A percentile compares a stretch with the other conserved stretches of the same genome.
Conservation (phyloP, 2,888 invertebrate species). For the Polydrusus pterygomalis region DNA sequence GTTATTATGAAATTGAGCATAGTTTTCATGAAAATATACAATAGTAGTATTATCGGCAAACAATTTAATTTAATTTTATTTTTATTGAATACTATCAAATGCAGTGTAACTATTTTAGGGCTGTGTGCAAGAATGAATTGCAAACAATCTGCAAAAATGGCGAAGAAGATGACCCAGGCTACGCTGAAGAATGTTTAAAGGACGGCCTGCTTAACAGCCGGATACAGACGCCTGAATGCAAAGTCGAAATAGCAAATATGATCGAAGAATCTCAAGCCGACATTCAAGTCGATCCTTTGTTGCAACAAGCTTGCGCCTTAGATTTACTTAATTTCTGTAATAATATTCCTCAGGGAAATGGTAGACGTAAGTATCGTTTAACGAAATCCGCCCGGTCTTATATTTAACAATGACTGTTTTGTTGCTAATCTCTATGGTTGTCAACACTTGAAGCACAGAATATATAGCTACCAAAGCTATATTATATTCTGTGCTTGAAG, state of each 20-base stretch:
- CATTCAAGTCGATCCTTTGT: conserved; percentile 94
- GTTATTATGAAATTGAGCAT: too few species aligned
- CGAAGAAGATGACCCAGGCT: conserved; percentile 75
- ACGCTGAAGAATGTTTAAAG: conserved; percentile 94
- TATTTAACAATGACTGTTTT: too few species aligned
- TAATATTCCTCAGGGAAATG: conserved; percentile 89
- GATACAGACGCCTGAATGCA: conserved; percentile 85
- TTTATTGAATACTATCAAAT: too few species aligned
- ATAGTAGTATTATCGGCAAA: too few species aligned
- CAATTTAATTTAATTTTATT: too few species aligned
- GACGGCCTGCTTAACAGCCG: conserved; percentile 83
- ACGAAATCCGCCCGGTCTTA: not conserved
- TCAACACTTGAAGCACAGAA: too few species aligned
- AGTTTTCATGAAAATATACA: too few species aligned
- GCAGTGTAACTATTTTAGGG: conserved; percentile 70
- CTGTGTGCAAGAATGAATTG: conserved; percentile 85
- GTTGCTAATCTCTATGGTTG: too few species aligned
- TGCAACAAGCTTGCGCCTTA: conserved; percentile 90
- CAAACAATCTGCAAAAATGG: conserved; percentile 77
- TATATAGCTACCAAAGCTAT: too few species aligned
- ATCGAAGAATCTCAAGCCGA: conserved; percentile 94
- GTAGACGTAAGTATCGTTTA: conserved; percentile 84
- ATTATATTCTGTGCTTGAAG: too few species aligned
- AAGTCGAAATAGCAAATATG: conserved; percentile 89
- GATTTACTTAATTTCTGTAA: conserved; percentile 89